A percentile compares a stretch with the other conserved stretches of the same genome.
Evolutionary conservation across 1,140 invertebrate species (phyloP).

Genomic region (Scaptomyza graminum): DNA sequence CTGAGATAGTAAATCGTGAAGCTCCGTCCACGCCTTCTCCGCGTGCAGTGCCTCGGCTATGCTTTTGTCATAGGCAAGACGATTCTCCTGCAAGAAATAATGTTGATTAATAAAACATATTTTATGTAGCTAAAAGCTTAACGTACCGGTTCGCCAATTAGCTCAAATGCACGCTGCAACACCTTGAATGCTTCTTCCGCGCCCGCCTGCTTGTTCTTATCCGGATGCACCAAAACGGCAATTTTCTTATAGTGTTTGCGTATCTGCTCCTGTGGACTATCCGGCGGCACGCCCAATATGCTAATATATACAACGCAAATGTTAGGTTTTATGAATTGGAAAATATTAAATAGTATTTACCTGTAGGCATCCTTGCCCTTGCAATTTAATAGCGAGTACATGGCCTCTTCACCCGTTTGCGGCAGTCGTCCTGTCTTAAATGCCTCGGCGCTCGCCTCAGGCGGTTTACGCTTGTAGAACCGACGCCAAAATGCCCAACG

Average conservation of each 20-base stretch:
- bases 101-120: not conserved
- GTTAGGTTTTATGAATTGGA: not conserved
- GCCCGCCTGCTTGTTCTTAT: constrained; percentile 96
- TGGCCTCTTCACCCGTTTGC: constrained; percentile 95
- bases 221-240: constrained; percentile 96
- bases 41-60: constrained; percentile 90
- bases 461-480: constrained; percentile 75
- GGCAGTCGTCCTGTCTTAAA: constrained; percentile 87
- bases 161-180: constrained; percentile 95
- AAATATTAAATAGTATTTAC: constrained; percentile 77
- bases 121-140: not conserved
- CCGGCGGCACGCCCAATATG: constrained; percentile 93
- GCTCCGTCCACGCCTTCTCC: constrained; percentile 92
- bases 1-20: constrained; percentile 92
- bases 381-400: constrained; percentile 95
- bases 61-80: constrained; percentile 89
- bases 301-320: constrained; percentile 84
- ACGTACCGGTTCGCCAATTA: constrained; percentile 95
- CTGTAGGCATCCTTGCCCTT: constrained; percentile 98
- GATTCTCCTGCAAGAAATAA: constrained; percentile 87
- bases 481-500: constrained; percentile 79
- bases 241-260: constrained; percentile 96
- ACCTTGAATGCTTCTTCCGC: constrained; percentile 98
- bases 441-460: constrained; percentile 59
- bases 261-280: constrained; percentile 96